Evolutionary conservation across 2,888 invertebrate species (phyloP), one percentile per base, ranked within the genome.

Genomic region (Merodon equestris): DNA sequence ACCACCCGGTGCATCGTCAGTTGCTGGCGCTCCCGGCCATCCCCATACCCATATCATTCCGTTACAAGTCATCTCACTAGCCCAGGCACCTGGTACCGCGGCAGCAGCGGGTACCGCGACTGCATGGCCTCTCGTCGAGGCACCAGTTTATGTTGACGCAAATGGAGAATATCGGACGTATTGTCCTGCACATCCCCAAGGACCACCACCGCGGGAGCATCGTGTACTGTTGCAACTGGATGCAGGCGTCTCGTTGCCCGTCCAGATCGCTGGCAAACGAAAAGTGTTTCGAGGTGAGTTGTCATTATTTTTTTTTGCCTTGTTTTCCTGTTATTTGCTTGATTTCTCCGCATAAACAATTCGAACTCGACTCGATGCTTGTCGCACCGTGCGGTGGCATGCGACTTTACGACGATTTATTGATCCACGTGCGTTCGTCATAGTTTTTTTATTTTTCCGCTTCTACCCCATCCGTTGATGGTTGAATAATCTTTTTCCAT

Each of bases 161-260:
- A 91, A 91, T 81, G 92, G 91, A 83, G 91, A 91, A 83, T 90
- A 90, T 71, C 89, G 88, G 79, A 90, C 89, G 82, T 88, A 85
- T 85, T 89, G 90, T 84, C 88, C 88, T 71, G 87, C 89, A 73
- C 88, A 88, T 86, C 84, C 86, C 70, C 84, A 85, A 82, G 84
- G 84, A 76, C 88, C 88, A 60, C 85, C 85, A 75, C 85, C 87
- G 60, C 79, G 92, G 92, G 92, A 93, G 85, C 92, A 93, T 86
- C 92, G 94, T 73, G 93, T 94, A 82, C 91, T 93, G 84, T 92
- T 94, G 85, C 94, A 94, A 87, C 92, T 94, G 83, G 93, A 93
- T 88, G 93, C 93, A 10, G 94, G 94, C n/a, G 93, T 94, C 84
- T 93, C 93, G 18, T 92, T 95, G 86, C 93, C 93, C 82, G 92